phyloP scores from a whole-genome alignment of 2,113 vertebrate genomes.

The Gobio gobio region DNA sequence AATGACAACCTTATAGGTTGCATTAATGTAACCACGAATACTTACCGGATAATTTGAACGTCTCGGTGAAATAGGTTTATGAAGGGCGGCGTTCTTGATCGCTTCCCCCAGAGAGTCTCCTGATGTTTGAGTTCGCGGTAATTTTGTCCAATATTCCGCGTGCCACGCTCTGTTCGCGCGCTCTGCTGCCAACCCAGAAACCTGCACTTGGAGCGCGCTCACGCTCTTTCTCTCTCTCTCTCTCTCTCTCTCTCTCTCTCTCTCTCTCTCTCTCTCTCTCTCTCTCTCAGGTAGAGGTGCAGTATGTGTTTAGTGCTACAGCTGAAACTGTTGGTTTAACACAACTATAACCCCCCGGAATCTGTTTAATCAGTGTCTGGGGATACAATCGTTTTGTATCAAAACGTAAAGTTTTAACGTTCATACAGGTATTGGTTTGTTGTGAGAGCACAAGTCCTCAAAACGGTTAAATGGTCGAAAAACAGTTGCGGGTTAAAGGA shows the following conservation, averaged over 20 bases:
- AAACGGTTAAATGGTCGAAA: not conserved
- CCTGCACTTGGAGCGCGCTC: conserved; percentile 13
- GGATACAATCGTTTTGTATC: not conserved
- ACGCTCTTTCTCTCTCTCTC: not conserved
- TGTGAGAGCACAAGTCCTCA: not conserved
- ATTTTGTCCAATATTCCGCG: conserved; percentile 35
- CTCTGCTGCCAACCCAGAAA: conserved; percentile 32
- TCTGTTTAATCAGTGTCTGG: not conserved
- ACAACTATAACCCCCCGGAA: not conserved
- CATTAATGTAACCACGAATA: not conserved
- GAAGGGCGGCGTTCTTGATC: not conserved
- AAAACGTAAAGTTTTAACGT: not conserved
- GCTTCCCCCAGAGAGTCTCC: conserved; percentile 1
- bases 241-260: conserved; percentile 15
- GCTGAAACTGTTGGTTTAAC: not conserved
- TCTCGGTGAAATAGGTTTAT: not conserved
- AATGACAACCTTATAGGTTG: not conserved
- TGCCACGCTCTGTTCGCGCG: conserved; percentile 17
- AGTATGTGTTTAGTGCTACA: not conserved
- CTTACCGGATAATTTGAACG: conserved; percentile 31
- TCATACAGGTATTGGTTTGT: not conserved
- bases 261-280: conserved; percentile 3
- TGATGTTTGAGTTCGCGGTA: conserved; percentile 15
- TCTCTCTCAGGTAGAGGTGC: not conserved
- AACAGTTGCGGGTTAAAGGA: not conserved